phyloP scores from a whole-genome alignment of 1,140 invertebrate species.

The Atta cephalotes region DNA sequence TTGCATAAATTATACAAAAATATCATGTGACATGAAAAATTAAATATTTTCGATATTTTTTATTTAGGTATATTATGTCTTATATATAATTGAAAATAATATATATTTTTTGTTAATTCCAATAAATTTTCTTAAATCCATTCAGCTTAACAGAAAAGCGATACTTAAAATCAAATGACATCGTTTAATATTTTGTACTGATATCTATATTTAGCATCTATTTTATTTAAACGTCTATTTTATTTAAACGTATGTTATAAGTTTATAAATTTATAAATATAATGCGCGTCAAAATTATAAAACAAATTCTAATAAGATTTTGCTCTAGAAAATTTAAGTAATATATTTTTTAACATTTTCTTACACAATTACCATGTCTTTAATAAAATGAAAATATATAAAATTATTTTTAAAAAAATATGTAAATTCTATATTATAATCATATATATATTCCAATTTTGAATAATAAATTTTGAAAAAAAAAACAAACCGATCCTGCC shows the following conservation, averaged over 20 bases:
- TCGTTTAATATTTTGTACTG: neutral
- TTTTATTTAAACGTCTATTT: neutral
- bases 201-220: neutral
- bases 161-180: neutral
- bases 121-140: neutral
- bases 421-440: neutral
- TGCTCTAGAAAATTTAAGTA: neutral
- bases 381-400: neutral
- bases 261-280: neutral
- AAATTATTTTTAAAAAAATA: neutral
- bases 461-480: slow-evolving; percentile 3
- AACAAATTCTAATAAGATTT: neutral
- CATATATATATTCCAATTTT: neutral
- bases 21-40: neutral
- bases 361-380: neutral
- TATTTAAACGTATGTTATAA: neutral
- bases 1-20: slow-evolving; percentile 20
- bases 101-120: neutral
- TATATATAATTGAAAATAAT: neutral
- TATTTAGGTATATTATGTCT: neutral
- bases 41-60: neutral
- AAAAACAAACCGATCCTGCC: slow-evolving; percentile 89
- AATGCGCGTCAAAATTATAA: neutral
- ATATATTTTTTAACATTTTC: slow-evolving; percentile 10
- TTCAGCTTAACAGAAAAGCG: neutral